Percentiles rank a stretch among this genome's conserved stretches.
Conservation (phyloP, 1,140 invertebrate genomes). For the Callitettix versicolor region DNA sequence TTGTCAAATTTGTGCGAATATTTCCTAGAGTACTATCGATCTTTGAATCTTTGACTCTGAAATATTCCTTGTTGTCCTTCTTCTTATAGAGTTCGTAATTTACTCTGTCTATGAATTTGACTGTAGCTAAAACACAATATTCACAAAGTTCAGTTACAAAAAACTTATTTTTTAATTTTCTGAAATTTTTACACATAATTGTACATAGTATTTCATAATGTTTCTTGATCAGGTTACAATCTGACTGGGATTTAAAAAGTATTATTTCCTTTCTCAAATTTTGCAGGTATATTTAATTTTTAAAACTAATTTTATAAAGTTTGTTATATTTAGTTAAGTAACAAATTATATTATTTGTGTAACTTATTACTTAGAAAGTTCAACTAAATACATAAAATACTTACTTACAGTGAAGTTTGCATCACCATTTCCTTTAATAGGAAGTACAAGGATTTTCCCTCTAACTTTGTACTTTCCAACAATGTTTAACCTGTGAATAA, state of each 20-base stretch:
- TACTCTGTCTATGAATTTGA: neutral
- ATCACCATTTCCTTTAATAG: slow-evolving; percentile 37
- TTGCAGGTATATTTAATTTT: neutral
- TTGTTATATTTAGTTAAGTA: neutral
- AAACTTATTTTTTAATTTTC: neutral
- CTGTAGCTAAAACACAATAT: neutral
- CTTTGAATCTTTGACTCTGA: neutral
- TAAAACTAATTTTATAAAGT: neutral
- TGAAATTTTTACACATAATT: neutral
- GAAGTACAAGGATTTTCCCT: slow-evolving; percentile 48
- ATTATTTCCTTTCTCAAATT: no score
- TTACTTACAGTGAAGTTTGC: slow-evolving; percentile 18
- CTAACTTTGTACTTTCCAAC: slow-evolving; percentile 40
- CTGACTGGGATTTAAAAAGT: no score
- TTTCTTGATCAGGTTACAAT: neutral
- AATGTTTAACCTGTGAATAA: slow-evolving; percentile 6
- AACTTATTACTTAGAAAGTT: neutral
- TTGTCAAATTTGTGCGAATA: slow-evolving; percentile 13
- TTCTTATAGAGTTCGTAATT: slow-evolving; percentile 11
- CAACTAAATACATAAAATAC: neutral
- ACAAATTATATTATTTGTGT: neutral
- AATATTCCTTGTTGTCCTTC: slow-evolving; percentile 6
- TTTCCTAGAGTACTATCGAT: neutral
- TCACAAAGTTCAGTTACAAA: neutral
- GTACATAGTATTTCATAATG: neutral